These are phyloP conservation scores for Antrozous pallidus DNA, from an alignment of 2,797 vertebrate species.

Conservation along the genomic window DNA sequence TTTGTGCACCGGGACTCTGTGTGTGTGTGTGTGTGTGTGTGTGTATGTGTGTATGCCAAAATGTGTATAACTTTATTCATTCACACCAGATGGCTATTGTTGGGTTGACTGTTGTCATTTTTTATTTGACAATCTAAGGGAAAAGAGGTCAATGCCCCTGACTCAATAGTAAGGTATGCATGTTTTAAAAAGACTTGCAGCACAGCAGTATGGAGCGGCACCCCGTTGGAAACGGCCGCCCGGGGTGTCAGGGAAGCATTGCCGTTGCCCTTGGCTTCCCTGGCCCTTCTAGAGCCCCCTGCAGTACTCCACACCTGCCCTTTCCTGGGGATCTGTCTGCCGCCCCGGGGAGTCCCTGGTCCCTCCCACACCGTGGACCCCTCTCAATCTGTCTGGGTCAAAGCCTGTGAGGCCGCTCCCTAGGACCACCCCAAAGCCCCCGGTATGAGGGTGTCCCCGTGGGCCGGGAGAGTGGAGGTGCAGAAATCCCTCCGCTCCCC, in stretches of 20 bases:
- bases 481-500: neutral
- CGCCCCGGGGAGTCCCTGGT: neutral
- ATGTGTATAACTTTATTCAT: neutral
- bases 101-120: neutral
- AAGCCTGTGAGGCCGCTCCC: neutral
- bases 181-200: neutral
- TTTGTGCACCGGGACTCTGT: too few species aligned
- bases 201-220: too few species aligned
- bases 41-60: neutral
- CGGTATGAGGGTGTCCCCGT: neutral
- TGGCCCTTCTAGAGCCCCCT: neutral
- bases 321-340: neutral
- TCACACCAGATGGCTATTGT: neutral
- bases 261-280: neutral
- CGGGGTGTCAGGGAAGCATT: neutral
- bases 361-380: neutral
- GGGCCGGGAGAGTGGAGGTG: neutral
- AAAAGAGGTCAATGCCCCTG: neutral
- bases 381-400: neutral
- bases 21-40: too few species aligned
- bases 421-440: neutral
- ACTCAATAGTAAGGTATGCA: neutral
- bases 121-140: neutral
- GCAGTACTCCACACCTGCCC: neutral
- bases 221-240: neutral